Base-by-base conservation (phyloP, 2,888 invertebrate species). In the Germaria angustata region DNA sequence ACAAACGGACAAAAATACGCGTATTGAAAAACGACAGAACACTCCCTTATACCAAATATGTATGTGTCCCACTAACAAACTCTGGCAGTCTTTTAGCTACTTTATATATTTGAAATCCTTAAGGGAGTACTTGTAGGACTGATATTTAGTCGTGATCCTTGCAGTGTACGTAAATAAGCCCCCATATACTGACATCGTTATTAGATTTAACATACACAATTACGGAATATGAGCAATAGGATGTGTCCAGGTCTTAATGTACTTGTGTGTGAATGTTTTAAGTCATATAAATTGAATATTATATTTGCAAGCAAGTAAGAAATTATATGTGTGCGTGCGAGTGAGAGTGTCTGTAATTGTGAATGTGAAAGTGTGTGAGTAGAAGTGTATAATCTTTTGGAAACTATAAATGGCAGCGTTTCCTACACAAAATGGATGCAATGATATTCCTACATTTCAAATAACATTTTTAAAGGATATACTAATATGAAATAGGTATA, bases 391-490 rank as follows among this genome's bases (percentile, higher is more conserved):
- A 76, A 53, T 44, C 39, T 63, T 36, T 69, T 57, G 55, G 63
- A 41, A 63, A 71, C 41, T 77, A 44, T 77, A 66, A 72, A 66
- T 17, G 71, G 59, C 61, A 73, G 55, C 68, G 39, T 65, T 65
- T 76, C 76, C 76, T 59, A 59, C 17, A 68, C 59, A 66, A 72
- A 41, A 77, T 72, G 76, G 53, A 44, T 61, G 46, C 51, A 76
- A 59, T 72, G 72, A 65, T 65, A 61, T 41, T 49, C 34, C 44
- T 68, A 55, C 51, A 73, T 65, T 39, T 63, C 65, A 63, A 71
- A 78, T 78, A 53, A 71, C 13, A 65, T 61, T 68, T 59, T 68
- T 61, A 59, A 76, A 63, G 57, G 46, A 68, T 59, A 34, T 57
- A 55, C 66, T 36, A 41, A 36, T 51, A 66, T 34, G 49, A 51